Evolutionary conservation across 2,113 vertebrate genomes (phyloP), one percentile per base, ranked within the genome.

Genomic region (Baryphthengus martii): DNA sequence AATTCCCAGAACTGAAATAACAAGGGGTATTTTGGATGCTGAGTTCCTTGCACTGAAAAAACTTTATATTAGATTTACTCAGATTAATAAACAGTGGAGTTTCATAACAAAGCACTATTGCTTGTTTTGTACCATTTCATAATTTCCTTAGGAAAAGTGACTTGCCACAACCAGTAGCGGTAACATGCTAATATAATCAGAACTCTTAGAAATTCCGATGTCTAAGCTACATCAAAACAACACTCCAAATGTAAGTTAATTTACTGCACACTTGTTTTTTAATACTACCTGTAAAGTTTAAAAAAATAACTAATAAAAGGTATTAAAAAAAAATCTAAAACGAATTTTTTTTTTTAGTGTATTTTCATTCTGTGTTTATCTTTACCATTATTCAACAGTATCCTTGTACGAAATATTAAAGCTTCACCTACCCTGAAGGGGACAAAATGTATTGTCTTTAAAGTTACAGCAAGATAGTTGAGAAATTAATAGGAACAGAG

Each of bases 1-100:
- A 89, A 95, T 31, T 55, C 82, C 85, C 74, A 91, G 50, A 96
- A 93, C 75, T 88, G 89, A 88, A 93, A 83, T 58, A 91, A 85
- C 75, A 95, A 93, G 0, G 53, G 56, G 29, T 80, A 90, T 52
- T 94, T 84, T 29, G 24, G 14, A 83, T 42, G 45, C 80, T 94
- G 79, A 96, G 82, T 67, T 93, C 59, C 56, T 59, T 53, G n/a
- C n/a, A 47, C 45, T 70, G 80, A 81, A 11, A 79, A 91, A 73
- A 2, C 42, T 83, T 31, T 55, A 19, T 17, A 77, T 85, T 44
- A 91, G 33, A 77, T 77, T 74, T 56, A 95, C 47, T 75, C 67
- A 80, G 29, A 63, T 33, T 79, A 94, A 85, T 49, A 45, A 65
- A 79, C 66, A 85, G 28, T 29, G 21, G 21, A 42, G 56, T 74